Conservation (phyloP, 1,140 invertebrate genomes). For the Sycophila sp. region DNA sequence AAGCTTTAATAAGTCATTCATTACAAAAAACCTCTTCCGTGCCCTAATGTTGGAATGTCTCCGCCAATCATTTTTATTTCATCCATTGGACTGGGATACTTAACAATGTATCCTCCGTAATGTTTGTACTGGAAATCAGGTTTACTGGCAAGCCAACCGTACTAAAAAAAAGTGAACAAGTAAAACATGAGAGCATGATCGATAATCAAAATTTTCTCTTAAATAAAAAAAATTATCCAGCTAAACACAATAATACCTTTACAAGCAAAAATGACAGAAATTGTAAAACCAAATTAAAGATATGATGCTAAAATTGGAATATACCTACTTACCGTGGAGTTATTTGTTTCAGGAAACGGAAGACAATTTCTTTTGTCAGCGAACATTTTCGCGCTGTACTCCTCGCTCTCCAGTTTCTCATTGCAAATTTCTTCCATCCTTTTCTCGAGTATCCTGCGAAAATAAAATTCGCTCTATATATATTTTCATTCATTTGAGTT, state of each 20-base stretch:
- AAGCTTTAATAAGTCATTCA: constrained; percentile 25
- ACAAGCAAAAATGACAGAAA: neutral
- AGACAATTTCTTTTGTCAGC: constrained; percentile 46
- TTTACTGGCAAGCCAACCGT: constrained; percentile 52
- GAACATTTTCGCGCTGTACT: neutral
- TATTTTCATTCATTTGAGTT: neutral
- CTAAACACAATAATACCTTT: too few species aligned
- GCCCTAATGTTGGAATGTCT: constrained; percentile 43
- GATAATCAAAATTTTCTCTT: too few species aligned
- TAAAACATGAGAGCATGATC: too few species aligned
- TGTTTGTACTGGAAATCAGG: constrained; percentile 52
- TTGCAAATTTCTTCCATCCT: constrained; percentile 41
- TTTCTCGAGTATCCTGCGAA: constrained; percentile 38
- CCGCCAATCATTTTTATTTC: constrained; percentile 39
- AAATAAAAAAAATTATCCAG: too few species aligned
- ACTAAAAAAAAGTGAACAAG: constrained; percentile 44
- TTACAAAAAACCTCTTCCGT: constrained; percentile 42
- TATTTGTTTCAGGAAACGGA: constrained; percentile 46
- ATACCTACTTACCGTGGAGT: constrained; percentile 33
- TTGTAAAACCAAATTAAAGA: neutral
- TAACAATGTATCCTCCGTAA: constrained; percentile 41
- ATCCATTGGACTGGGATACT: constrained; percentile 45
- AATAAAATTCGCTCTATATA: neutral
- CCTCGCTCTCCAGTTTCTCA: constrained; percentile 9
- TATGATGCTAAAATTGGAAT: neutral